Percentiles rank a stretch among this genome's conserved stretches.
Evolutionary conservation across 2,888 invertebrate species (phyloP).

Genomic region (Amblyjoppa fuscipennis): DNA sequence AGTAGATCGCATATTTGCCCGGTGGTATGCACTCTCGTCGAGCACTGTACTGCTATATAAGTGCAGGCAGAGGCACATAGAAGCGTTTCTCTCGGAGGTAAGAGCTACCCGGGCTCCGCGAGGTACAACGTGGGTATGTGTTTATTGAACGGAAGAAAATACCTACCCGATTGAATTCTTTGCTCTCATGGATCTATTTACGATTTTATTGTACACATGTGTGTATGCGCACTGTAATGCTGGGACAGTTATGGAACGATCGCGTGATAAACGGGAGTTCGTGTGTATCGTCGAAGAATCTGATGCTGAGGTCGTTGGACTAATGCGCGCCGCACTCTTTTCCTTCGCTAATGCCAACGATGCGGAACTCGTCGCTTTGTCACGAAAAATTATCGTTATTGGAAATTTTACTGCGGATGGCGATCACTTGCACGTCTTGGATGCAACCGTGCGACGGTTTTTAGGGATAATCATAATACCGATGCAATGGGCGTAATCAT

Average conservation of each 20-base stretch:
- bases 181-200: conserved; percentile 56
- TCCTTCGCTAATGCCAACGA: not conserved
- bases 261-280: conserved; percentile 55
- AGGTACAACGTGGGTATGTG: conserved; percentile 39
- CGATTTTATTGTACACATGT: conserved; percentile 57
- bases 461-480: too few species aligned
- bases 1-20: conserved; percentile 53
- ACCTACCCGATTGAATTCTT: conserved; percentile 61
- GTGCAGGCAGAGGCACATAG: conserved; percentile 28
- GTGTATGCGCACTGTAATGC: conserved; percentile 34
- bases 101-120: conserved; percentile 17
- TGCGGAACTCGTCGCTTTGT: not conserved
- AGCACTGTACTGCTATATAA: conserved; percentile 14
- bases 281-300: conserved; percentile 36
- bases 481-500: too few species aligned
- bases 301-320: conserved; percentile 9
- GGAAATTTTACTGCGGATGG: not conserved
- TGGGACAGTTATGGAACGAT: conserved; percentile 57
- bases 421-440: too few species aligned
- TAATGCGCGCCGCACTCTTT: conserved; percentile 10
- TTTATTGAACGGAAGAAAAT: conserved; percentile 58
- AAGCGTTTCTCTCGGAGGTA: conserved; percentile 2
- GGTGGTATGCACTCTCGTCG: conserved; percentile 41
- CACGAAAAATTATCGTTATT: not conserved
- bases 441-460: too few species aligned